Conservation (phyloP, 2,888 invertebrate genomes). For the Hyppa rectilinea region DNA sequence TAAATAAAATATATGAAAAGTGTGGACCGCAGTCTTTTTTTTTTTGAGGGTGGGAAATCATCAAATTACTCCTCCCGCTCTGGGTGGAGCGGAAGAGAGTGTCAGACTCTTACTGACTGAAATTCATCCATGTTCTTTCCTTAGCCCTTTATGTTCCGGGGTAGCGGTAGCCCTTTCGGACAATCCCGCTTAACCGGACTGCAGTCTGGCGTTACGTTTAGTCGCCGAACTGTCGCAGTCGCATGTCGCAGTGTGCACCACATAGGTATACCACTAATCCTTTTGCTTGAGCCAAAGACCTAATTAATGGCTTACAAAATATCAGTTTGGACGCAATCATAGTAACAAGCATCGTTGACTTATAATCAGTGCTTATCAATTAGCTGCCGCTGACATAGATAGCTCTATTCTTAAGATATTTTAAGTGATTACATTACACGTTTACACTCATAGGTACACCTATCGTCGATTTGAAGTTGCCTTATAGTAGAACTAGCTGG, state of each 20-base stretch:
- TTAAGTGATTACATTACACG: conserved; percentile 18
- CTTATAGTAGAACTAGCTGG: not conserved
- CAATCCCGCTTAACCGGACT: too few species aligned
- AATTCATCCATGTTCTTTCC: too few species aligned
- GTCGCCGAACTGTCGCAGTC: too few species aligned
- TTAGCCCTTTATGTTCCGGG: too few species aligned
- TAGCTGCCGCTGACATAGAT: conserved; percentile 26
- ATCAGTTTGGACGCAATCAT: not conserved
- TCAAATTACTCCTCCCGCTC: too few species aligned
- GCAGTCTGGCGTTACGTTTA: too few species aligned
- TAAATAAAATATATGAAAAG: too few species aligned
- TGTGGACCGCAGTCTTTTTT: too few species aligned
- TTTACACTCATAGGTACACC: not conserved
- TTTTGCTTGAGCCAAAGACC: not conserved
- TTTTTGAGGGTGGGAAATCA: too few species aligned
- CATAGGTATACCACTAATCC: conserved; percentile 3
- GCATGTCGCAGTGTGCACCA: not conserved
- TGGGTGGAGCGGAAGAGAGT: too few species aligned
- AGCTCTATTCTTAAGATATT: conserved; percentile 19
- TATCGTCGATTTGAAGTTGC: conserved; percentile 1
- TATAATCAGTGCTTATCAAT: conserved; percentile 51
- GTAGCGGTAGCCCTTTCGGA: too few species aligned
- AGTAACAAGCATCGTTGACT: conserved; percentile 1
- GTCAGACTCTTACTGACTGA: too few species aligned
- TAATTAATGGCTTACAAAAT: not conserved